Evolutionary conservation across 2,797 vertebrate genomes (phyloP).

Genomic region (Ptychadena robeensis): DNA sequence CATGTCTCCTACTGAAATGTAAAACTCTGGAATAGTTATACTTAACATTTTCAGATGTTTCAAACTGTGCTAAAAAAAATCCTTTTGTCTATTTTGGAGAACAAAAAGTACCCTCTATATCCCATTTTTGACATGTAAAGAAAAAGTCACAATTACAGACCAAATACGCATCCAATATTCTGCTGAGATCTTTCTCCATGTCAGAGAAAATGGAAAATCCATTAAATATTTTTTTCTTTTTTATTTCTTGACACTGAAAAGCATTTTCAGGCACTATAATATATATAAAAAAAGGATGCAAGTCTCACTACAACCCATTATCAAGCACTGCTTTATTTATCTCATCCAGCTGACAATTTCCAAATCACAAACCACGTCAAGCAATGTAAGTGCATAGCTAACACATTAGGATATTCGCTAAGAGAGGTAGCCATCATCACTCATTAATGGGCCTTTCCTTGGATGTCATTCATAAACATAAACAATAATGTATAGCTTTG

Average conservation of each 20-base stretch:
- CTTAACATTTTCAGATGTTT: background rate
- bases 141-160: slow-evolving; percentile 24
- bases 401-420: slow-evolving; percentile 42
- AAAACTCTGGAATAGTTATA: too few species aligned
- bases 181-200: slow-evolving; percentile 21
- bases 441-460: slow-evolving; percentile 31
- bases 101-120: background rate
- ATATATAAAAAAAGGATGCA: slow-evolving; percentile 33
- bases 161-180: background rate
- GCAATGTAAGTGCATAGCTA: slow-evolving; percentile 22
- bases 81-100: background rate
- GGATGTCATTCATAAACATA: slow-evolving; percentile 24
- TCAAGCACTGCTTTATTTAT: slow-evolving; percentile 35
- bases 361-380: slow-evolving; percentile 15
- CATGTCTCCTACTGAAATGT: too few species aligned
- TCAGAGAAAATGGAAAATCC: slow-evolving; percentile 17
- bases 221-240: slow-evolving; percentile 24
- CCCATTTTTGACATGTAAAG: slow-evolving; percentile 30
- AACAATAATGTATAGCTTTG: slow-evolving; percentile 32
- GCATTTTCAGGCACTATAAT: slow-evolving; percentile 18
- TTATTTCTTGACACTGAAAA: slow-evolving; percentile 25
- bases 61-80: background rate
- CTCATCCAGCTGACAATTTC: slow-evolving; percentile 41
- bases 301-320: slow-evolving; percentile 14
- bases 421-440: slow-evolving; percentile 22